Conservation (phyloP, 2,888 invertebrate species). For the Ormia ochracea region DNA sequence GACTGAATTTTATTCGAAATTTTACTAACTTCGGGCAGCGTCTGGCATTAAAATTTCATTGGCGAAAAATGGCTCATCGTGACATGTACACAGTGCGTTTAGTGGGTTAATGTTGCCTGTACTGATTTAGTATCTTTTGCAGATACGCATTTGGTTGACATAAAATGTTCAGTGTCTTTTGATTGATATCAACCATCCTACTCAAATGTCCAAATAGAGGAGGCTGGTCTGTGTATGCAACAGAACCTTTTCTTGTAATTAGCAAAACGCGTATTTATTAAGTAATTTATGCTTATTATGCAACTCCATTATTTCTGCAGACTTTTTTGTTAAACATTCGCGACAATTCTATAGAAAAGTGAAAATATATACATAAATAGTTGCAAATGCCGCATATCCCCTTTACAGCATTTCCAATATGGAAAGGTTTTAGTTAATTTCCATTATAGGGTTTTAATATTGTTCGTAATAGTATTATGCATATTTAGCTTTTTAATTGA, state of each 20-base stretch:
- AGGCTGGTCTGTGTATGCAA: not conserved
- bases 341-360: not conserved
- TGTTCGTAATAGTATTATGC: not conserved
- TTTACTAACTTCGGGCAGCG: too few species aligned
- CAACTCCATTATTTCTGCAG: not conserved
- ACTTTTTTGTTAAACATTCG: not conserved
- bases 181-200: slow-evolving; percentile 7
- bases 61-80: too few species aligned
- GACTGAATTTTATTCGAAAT: too few species aligned
- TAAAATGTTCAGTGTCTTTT: not conserved
- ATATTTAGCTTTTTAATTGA: slow-evolving; percentile 12
- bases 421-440: too few species aligned
- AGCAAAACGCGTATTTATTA: slow-evolving; percentile 14
- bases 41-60: too few species aligned
- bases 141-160: not conserved
- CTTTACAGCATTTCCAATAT: too few species aligned
- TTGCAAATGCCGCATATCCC: not conserved
- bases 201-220: not conserved
- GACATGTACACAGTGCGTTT: too few species aligned
- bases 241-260: slow-evolving; percentile 1
- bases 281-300: slow-evolving; percentile 34
- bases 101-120: slow-evolving; percentile 15
- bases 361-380: not conserved
- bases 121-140: not conserved
- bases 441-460: not conserved